Percentiles rank a stretch among this genome's conserved stretches.
phyloP scores from a whole-genome alignment of 23 tunicate species.

The Phallusia fumigata region DNA sequence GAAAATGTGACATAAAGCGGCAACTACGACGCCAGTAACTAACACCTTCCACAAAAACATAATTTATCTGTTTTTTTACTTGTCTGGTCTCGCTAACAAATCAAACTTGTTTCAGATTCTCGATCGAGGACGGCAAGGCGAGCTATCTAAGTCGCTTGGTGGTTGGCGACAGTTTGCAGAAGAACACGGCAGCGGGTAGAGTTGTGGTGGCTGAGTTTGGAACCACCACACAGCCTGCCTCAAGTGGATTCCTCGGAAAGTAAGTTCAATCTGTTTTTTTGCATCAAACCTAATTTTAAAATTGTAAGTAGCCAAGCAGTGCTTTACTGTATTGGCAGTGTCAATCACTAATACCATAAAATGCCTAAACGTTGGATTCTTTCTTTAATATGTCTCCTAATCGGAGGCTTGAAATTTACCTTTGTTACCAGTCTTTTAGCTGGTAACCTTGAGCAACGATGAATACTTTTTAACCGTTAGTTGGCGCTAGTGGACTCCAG shows the following conservation, averaged over 20 bases:
- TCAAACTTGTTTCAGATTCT: conserved; percentile 42
- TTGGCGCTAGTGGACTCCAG: no score
- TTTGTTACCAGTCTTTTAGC: no score
- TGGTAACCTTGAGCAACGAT: no score
- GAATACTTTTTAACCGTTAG: no score
- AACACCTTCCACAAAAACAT: background rate
- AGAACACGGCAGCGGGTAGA: conserved; percentile 80
- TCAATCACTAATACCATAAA: no score
- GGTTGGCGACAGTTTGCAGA: conserved; percentile 59
- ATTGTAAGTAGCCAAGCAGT: no score
- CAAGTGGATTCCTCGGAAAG: conserved; percentile 17
- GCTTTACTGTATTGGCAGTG: no score
- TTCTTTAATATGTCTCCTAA: no score
- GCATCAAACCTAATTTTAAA: no score
- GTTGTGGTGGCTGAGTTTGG: conserved; percentile 86
- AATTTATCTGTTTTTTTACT: conserved; percentile 6
- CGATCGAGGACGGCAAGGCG: conserved; percentile 50
- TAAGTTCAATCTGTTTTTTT: background rate
- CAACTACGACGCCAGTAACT: background rate
- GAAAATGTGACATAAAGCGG: background rate
- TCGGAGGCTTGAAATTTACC: no score
- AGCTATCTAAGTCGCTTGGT: conserved; percentile 72
- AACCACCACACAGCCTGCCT: conserved; percentile 32
- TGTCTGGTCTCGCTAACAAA: no score
- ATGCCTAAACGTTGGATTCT: no score